phyloP scores from a whole-genome alignment of 2,888 invertebrate genomes.

The Latrodectus elegans region DNA sequence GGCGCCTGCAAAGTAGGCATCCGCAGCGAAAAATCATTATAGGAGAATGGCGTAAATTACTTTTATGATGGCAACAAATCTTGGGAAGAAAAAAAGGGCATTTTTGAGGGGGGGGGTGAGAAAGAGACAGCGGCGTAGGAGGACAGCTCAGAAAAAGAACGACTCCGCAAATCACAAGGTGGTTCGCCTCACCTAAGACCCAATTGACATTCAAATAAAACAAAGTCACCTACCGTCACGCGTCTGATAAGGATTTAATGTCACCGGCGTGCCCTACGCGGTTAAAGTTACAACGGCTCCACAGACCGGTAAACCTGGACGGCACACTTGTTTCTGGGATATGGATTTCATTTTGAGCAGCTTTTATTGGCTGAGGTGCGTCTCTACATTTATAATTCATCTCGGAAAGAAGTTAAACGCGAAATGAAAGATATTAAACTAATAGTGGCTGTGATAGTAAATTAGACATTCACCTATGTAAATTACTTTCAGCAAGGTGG shows the following conservation, averaged over 20 bases:
- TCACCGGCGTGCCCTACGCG: not conserved
- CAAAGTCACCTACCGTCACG: conserved; percentile 1
- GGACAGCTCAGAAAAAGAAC: conserved; percentile 14
- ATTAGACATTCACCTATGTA: no score
- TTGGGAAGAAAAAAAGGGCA: conserved; percentile 1
- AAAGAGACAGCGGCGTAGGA: conserved; percentile 35
- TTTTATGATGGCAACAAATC: conserved; percentile 52
- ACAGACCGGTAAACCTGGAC: not conserved
- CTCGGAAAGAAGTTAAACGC: no score
- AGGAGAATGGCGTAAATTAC: conserved; percentile 43
- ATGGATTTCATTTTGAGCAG: no score
- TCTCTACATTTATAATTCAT: no score
- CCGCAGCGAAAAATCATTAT: conserved; percentile 24
- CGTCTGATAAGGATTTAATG: not conserved
- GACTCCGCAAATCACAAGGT: conserved; percentile 12
- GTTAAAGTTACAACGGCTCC: not conserved
- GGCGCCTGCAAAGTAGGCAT: not conserved
- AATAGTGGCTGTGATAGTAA: no score
- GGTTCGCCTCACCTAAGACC: not conserved
- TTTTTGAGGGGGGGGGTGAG: not conserved
- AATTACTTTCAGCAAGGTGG: no score
- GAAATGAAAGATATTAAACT: no score
- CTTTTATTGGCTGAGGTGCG: no score
- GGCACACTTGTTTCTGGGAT: no score
- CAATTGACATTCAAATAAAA: conserved; percentile 5